A percentile compares a stretch with the other conserved stretches of the same genome.
Conservation (phyloP, 2,888 invertebrate genomes). For the Chrysopilus asiliformis region DNA sequence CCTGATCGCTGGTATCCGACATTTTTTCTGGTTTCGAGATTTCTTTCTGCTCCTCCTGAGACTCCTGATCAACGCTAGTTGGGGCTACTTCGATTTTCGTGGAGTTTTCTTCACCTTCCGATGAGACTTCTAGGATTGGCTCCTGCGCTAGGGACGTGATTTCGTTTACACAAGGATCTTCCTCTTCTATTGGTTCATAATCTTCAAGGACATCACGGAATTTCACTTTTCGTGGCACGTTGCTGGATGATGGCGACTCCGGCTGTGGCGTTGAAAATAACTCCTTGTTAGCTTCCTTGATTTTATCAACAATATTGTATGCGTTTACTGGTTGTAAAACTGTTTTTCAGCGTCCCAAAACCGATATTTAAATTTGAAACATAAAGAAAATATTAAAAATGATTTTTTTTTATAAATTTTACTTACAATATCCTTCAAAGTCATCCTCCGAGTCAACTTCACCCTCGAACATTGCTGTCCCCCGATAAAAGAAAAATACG, state of each 20-base stretch:
- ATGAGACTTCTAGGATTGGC: constrained; percentile 1
- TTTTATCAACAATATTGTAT: constrained; percentile 42
- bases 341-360: constrained; percentile 13
- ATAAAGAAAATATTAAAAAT: neutral
- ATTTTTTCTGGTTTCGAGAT: constrained; percentile 7
- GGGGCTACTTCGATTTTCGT: neutral
- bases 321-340: constrained; percentile 39
- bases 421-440: constrained; percentile 35
- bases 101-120: neutral
- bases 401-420: too few relatives aligned
- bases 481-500: too few relatives aligned
- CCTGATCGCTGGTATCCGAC: constrained; percentile 13
- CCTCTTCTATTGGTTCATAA: constrained; percentile 34
- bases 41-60: neutral
- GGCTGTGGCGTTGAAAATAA: constrained; percentile 26
- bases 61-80: neutral
- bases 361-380: neutral
- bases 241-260: neutral
- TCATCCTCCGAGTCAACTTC: constrained; percentile 35
- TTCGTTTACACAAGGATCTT: neutral
- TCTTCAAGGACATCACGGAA: constrained; percentile 39
- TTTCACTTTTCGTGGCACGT: constrained; percentile 31
- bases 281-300: constrained; percentile 40
- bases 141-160: neutral
- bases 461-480: constrained; percentile 24